Evolutionary conservation across 1,140 invertebrate species (phyloP).

Genomic region (Atta texana): DNA sequence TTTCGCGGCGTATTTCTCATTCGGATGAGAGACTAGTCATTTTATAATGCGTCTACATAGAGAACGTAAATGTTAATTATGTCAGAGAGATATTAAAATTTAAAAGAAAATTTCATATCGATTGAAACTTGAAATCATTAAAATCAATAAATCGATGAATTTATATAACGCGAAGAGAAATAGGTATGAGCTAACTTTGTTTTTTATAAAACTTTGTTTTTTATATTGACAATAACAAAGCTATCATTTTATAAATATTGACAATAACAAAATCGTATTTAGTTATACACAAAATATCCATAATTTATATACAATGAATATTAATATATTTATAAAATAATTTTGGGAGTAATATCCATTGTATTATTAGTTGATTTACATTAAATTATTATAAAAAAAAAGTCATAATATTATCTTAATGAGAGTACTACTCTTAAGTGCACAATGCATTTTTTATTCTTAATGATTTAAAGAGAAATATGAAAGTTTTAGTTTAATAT

Average conservation of each 20-base stretch:
- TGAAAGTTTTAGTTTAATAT: background rate
- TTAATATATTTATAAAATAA: constrained; percentile 5
- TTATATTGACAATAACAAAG: background rate
- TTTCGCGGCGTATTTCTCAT: constrained; percentile 25
- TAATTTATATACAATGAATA: background rate
- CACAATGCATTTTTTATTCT: background rate
- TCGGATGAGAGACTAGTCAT: constrained; percentile 57
- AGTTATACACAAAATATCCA: background rate
- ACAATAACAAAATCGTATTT: background rate
- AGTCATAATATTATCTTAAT: constrained; percentile 10
- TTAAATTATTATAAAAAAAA: constrained; percentile 7
- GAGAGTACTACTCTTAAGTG: background rate
- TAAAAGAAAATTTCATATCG: background rate
- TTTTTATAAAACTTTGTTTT: background rate
- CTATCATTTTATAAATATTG: background rate
- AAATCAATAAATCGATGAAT: constrained; percentile 16
- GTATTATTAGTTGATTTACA: constrained; percentile 35
- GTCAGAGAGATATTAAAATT: background rate
- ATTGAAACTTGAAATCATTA: background rate
- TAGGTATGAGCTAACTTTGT: background rate
- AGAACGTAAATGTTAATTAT: constrained; percentile 10
- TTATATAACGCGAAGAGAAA: background rate
- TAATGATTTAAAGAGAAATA: background rate
- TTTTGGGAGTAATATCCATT: constrained; percentile 9
- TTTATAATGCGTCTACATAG: constrained; percentile 1